Evolutionary conservation across 2,888 invertebrate species (phyloP).

Genomic region (Rhagium mordax): DNA sequence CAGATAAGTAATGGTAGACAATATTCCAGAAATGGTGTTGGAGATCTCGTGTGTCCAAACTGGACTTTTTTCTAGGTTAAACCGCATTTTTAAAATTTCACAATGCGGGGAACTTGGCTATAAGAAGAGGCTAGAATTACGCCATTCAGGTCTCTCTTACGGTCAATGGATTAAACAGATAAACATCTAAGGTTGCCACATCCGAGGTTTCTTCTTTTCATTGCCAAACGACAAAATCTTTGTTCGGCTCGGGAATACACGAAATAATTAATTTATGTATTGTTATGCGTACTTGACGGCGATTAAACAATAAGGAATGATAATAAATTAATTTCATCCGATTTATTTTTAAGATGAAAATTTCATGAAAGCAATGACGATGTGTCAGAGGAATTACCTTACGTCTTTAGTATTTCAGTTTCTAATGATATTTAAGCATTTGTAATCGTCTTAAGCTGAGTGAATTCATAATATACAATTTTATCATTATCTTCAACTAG

Average conservation of each 20-base stretch:
- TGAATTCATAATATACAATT: too few relatives aligned
- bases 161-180: slow-evolving; percentile 48
- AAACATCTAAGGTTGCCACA: slow-evolving; percentile 47
- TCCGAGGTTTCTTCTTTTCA: slow-evolving; percentile 42
- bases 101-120: slow-evolving; percentile 55
- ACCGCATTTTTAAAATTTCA: slow-evolving; percentile 61
- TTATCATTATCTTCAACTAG: too few relatives aligned
- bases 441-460: too few relatives aligned
- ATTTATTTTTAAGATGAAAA: too few relatives aligned
- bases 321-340: too few relatives aligned
- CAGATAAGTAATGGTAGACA: slow-evolving; percentile 29
- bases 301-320: neutral
- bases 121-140: slow-evolving; percentile 53
- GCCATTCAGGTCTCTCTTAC: slow-evolving; percentile 50
- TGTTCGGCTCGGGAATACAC: slow-evolving; percentile 7
- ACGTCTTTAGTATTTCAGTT: too few relatives aligned
- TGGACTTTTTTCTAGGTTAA: slow-evolving; percentile 59
- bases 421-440: too few relatives aligned
- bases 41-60: slow-evolving; percentile 30
- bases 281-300: neutral
- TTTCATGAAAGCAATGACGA: too few relatives aligned
- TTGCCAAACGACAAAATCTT: slow-evolving; percentile 44
- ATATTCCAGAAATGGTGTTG: slow-evolving; percentile 34
- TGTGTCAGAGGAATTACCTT: too few relatives aligned
- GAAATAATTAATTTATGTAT: neutral